Evolutionary conservation across 2,797 vertebrate species (phyloP), one percentile per base, ranked within the genome.

Genomic region (Cirrhinus molitorella): DNA sequence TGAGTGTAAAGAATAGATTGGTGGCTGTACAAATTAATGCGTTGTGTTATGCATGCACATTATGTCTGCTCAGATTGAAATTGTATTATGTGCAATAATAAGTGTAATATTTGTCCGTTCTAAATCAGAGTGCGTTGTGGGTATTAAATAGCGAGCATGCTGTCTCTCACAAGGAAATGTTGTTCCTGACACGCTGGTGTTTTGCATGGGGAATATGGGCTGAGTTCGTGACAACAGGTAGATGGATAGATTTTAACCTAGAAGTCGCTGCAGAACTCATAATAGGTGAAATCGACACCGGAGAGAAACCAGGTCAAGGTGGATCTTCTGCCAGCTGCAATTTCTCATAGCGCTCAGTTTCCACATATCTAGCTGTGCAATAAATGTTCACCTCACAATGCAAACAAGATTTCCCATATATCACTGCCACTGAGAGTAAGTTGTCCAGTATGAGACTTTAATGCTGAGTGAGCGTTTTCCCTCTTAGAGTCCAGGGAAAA

Each of bases 371-470:
- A 57, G 51, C 31, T 23, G 9, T 37, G 21, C 37, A 34, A 66
- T n/a, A 72, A 40, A 55, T 80, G 25, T 67, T 51, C 57, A 21
- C 59, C 37, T 74, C 23, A 47, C 51, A 61, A 84, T 79, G 75
- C 53, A 80, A 83, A 47, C 65, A 53, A 49, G 12, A 47, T 34
- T 74, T 72, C 53, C 55, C 40, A 81, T 81, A 61, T 23, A 70
- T 87, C 80, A 87, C 75, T 88, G 85, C 83, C 85, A 83, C 74
- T 80, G 51, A 31, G 37, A 89, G 84, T 78, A 89, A 80, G 71
- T 73, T 57, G 63, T 79, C 61, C 43, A 3, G 21, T 28, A 40
- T 63, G 73, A 83, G 82, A 63, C 21, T 28, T 79, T 68, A 65
- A 75, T 73, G 65, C 45, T 84, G 86, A 85, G 80, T 78, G 23